Percentiles rank a stretch among this genome's conserved stretches.
phyloP scores from a whole-genome alignment of 2,797 vertebrate species.

The Sylvia borin region DNA sequence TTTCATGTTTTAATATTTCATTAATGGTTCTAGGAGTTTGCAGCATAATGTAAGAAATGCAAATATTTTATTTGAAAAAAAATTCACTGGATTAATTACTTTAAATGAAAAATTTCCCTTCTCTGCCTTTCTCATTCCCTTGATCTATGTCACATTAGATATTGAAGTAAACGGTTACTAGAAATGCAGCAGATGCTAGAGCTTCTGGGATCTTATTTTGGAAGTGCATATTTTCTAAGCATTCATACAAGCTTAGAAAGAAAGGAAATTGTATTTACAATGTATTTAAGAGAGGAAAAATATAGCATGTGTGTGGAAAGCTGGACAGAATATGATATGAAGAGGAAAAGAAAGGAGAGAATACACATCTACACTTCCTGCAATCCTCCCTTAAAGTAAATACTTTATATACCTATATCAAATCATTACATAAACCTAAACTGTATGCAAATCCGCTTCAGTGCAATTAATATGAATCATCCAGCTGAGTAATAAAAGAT shows the following conservation, averaged over 20 bases:
- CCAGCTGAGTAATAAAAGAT: not conserved
- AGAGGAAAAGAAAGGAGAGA: not conserved
- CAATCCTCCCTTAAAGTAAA: slow-evolving; percentile 33
- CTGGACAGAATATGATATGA: not conserved
- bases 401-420: not conserved
- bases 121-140: not conserved
- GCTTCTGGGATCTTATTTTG: not conserved
- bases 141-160: not conserved
- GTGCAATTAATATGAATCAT: not conserved
- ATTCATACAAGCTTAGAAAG: not conserved
- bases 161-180: not conserved
- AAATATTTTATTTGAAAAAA: slow-evolving; percentile 29
- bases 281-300: not conserved
- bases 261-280: not conserved
- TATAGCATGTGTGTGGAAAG: not conserved
- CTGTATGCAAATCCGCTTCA: not conserved
- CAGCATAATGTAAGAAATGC: not conserved
- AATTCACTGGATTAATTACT: slow-evolving; percentile 10
- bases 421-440: not conserved
- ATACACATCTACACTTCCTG: not conserved
- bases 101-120: not conserved
- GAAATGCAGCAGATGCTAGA: not conserved
- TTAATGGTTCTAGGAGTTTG: not conserved
- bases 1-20: not conserved
- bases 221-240: not conserved